These are phyloP conservation scores for Bombus superbus DNA, from an alignment of 1,140 invertebrate species.

Conservation along the genomic window DNA sequence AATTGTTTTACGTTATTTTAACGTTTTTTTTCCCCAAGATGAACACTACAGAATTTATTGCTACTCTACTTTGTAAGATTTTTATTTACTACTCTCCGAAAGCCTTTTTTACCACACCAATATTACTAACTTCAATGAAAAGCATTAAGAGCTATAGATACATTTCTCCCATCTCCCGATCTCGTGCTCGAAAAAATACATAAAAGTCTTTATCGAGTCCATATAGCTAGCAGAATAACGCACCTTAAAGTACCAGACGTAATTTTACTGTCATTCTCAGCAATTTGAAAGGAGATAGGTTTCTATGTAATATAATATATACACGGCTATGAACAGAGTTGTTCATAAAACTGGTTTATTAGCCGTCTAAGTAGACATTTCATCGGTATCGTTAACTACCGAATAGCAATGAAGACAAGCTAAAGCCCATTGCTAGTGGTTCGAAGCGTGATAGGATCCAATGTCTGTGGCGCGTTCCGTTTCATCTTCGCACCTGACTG, in stretches of 20 bases:
- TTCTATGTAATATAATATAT: too few relatives aligned
- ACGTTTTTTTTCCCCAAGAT: background rate
- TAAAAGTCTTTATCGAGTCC: background rate
- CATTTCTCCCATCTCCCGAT: too few relatives aligned
- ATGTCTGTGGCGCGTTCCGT: conserved; percentile 7
- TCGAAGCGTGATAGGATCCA: background rate
- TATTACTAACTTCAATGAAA: too few relatives aligned
- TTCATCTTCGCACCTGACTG: conserved; percentile 14
- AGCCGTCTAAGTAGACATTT: background rate
- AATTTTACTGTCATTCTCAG: background rate
- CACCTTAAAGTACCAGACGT: background rate
- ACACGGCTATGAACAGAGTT: background rate
- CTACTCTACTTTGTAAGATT: too few relatives aligned
- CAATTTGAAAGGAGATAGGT: background rate
- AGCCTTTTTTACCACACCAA: too few relatives aligned
- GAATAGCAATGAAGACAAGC: background rate
- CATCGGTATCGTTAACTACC: background rate
- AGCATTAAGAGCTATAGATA: too few relatives aligned
- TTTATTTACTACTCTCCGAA: too few relatives aligned
- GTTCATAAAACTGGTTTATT: conserved; percentile 2
- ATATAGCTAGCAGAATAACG: background rate
- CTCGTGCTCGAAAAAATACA: too few relatives aligned
- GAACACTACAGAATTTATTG: too few relatives aligned
- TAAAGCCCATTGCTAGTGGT: background rate
- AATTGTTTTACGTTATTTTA: background rate